Percentiles rank a stretch among this genome's conserved stretches.
phyloP scores from a whole-genome alignment of 2,113 vertebrate genomes.

The Chaenocephalus aceratus region DNA sequence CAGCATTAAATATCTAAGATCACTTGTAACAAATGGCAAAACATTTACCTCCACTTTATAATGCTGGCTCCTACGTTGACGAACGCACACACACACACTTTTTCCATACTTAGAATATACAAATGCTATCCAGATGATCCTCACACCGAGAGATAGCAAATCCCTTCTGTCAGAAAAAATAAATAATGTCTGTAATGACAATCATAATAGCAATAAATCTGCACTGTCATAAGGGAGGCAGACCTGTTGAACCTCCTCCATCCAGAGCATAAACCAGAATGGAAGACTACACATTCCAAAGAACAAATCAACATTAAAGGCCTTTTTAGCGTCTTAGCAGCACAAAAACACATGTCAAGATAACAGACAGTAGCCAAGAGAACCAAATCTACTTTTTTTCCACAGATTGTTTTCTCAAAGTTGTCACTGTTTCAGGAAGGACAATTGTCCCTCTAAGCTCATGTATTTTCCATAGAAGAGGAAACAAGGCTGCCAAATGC shows the following conservation, averaged over 20 bases:
- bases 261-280: constrained; percentile 22
- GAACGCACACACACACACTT: constrained; percentile 5
- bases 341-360: constrained; percentile 38
- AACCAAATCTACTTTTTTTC: constrained; percentile 23
- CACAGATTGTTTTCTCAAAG: constrained; percentile 23
- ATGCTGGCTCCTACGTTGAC: background rate
- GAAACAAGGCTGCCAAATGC: background rate
- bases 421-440: constrained; percentile 21
- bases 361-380: constrained; percentile 34
- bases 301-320: constrained; percentile 47
- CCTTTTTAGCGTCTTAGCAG: constrained; percentile 47
- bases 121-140: constrained; percentile 38
- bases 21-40: constrained; percentile 14
- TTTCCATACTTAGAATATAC: constrained; percentile 33
- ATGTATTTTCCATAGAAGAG: constrained; percentile 2
- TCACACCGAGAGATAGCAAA: constrained; percentile 28
- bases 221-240: constrained; percentile 31
- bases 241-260: constrained; percentile 47
- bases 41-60: background rate
- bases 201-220: constrained; percentile 52
- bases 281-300: constrained; percentile 38
- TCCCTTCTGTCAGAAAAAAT: constrained; percentile 25
- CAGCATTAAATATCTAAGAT: background rate
- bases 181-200: constrained; percentile 32
- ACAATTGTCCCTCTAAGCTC: background rate